Conservation (phyloP, 2,113 vertebrate species). For the Zootoca vivipara region DNA sequence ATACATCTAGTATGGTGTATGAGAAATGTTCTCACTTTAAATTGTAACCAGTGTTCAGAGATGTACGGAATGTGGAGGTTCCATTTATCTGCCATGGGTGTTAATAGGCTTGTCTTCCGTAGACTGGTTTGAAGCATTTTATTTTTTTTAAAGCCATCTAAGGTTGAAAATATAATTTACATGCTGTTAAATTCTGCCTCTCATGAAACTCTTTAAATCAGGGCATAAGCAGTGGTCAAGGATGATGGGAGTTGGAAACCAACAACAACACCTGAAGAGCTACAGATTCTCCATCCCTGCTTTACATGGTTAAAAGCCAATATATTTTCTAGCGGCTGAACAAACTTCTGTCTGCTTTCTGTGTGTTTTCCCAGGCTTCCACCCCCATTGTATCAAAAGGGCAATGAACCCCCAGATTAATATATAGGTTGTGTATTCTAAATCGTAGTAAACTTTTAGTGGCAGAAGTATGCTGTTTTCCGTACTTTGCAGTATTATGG, state of each 20-base stretch:
- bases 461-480: not conserved
- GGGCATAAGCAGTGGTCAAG: not conserved
- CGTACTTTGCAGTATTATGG: not conserved
- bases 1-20: too few relatives aligned
- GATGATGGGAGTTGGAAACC: not conserved
- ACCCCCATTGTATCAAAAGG: not conserved
- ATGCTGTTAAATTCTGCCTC: too few relatives aligned
- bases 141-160: not conserved
- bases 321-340: not conserved
- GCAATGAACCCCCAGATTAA: not conserved
- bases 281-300: not conserved
- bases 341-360: not conserved
- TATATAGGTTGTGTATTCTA: not conserved
- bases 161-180: not conserved
- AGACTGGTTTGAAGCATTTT: not conserved
- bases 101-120: not conserved
- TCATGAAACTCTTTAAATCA: not conserved
- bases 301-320: not conserved
- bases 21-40: not conserved
- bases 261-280: not conserved
- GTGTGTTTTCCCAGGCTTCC: not conserved
- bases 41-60: not conserved
- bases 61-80: not conserved
- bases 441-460: not conserved
- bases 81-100: not conserved